phyloP scores from a whole-genome alignment of 2,113 vertebrate species.

The Xiphorhynchus elegans region DNA sequence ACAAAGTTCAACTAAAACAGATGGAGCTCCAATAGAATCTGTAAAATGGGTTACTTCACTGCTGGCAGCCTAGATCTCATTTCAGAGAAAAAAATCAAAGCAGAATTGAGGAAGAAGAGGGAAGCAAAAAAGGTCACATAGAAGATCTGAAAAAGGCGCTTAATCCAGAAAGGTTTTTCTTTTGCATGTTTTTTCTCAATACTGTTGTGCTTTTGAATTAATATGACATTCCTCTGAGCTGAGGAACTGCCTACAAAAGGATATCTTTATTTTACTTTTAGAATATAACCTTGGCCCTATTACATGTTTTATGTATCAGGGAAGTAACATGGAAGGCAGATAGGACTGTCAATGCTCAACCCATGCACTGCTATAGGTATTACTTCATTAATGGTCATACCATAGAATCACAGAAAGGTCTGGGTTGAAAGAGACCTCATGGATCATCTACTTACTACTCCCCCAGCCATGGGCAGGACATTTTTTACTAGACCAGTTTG shows the following conservation, averaged over 20 bases:
- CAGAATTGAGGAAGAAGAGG: background rate
- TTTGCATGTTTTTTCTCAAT: background rate
- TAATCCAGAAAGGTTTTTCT: background rate
- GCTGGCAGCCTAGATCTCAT: constrained; percentile 14
- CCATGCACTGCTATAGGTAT: background rate
- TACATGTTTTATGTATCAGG: background rate
- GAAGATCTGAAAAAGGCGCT: background rate
- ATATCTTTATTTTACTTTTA: background rate
- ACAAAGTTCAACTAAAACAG: constrained; percentile 1
- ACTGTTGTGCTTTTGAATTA: background rate
- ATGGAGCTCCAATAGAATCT: constrained; percentile 7
- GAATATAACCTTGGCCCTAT: background rate
- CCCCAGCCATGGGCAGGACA: background rate
- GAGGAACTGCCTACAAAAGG: background rate
- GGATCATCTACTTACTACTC: background rate
- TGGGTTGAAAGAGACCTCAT: background rate
- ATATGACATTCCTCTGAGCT: background rate
- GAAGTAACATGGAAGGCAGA: background rate
- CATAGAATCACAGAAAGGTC: background rate
- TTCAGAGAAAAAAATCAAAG: background rate
- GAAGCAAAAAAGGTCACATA: background rate
- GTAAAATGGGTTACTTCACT: constrained; percentile 39
- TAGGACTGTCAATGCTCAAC: background rate
- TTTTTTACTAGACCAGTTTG: background rate
- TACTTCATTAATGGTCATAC: background rate